Evolutionary conservation across 92 coral and sea anemone species (phyloP), one percentile per base, ranked within the genome.

Genomic region (Chrysogorgia sp.): DNA sequence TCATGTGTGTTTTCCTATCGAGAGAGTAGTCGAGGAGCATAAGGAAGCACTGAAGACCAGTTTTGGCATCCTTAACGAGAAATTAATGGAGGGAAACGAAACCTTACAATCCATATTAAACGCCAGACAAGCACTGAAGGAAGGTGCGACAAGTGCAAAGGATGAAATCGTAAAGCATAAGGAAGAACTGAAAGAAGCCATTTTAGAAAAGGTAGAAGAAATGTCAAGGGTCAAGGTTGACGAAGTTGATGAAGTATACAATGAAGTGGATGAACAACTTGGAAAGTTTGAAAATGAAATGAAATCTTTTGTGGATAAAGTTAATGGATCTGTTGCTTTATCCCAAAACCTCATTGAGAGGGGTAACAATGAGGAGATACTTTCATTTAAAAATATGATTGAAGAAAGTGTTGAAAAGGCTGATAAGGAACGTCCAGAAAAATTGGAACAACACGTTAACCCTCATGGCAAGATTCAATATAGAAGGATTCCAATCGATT

Each of bases 331-430:
- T 19, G 23, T 21, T 21, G 15, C 31, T 23, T 3, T 63, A 12
- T 63, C 45, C 69, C 31, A 63, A 13, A 63, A 63, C 28, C 45
- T 63, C 24, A 21, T 63, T 43, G 45, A 63, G 48, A 63, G 15
- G 19, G 69, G 69, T 21, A 63, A 40, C 43, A 40, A 33, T 63
- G 69, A 63, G 14, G 69, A 63, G 19, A 63, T 63, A 15, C 31
- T 63, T 28, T 21, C 37, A 23, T 63, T 45, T 3, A 19, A 34
- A 30, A 63, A 63, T 1, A 32, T 63, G 48, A 40, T 63, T 10
- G 47, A 63, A 33, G 69, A 31, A 22, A 63, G 69, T 15, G 47
- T 63, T 14, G 69, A 63, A 63, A 31, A 2, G 22, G 69, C 33
- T 35, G 33, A 63, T 15, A 63, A 1, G 9, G 69, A 63, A 26